Base-by-base conservation (phyloP, 2,797 vertebrate genomes). In the Sebastes taczanowskii region DNA sequence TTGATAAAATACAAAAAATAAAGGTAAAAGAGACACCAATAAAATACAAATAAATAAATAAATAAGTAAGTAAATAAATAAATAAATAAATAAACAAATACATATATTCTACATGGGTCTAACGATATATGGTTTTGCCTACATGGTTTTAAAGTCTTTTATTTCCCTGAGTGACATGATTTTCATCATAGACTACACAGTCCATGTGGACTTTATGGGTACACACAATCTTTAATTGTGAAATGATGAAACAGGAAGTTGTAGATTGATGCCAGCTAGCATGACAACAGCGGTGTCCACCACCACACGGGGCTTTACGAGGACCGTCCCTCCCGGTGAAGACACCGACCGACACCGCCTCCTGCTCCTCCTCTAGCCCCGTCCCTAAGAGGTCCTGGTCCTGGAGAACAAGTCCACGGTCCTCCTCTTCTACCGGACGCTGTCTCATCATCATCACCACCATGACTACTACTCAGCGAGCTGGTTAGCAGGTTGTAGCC, bases 301-400 rank as follows among this genome's bases (percentile, higher is more conserved):
- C 35, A 2, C 35, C 35, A 38, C 35, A 20, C 42, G 83, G 76
- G 71, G 59, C 35, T 88, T 58, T 61, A 9, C 18, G 75, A 83
- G 82, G 82, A 89, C 66, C 80, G 46, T 76, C 80, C 84, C 81
- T 78, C 82, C 34, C 71, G 77, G 79, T 38, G 70, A 84, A 85
- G 78, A 76, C 59, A 68, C 46, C 79, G 35, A 1, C 42, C 35
- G 70, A 81, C 80, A 3, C 83, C 83, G 77, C 87, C 88, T 82
- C 81, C 35, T 42, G 69, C 73, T 74, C 77, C 73, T 65, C 42
- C 73, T 75, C 35, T 14, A 38, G 84, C 71, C 49, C 68, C 55
- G 30, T n/a, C 42, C 58, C 11, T 16, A 5, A 38, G 80, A 74
- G 86, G 74, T 80, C 86, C 77, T 38, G 88, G 88, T 64, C 86